A percentile compares a stretch with the other conserved stretches of the same genome.
These are phyloP conservation scores for Mesaphorura yosii DNA, from an alignment of 1,140 invertebrate species.

Conservation along the genomic window DNA sequence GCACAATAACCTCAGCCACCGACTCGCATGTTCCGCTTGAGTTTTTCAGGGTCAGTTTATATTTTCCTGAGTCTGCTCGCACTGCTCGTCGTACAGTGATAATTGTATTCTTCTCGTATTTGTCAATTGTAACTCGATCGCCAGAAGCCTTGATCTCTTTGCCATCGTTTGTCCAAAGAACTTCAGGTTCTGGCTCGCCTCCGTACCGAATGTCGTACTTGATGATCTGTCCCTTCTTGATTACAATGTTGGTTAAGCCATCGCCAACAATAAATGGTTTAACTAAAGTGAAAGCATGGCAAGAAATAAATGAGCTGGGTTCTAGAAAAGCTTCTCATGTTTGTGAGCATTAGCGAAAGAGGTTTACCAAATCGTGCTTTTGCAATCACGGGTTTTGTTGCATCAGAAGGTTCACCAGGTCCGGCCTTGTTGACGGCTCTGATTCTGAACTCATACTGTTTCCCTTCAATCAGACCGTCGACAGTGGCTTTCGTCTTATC, in stretches of 20 bases:
- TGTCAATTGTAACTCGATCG: slow-evolving; percentile 50
- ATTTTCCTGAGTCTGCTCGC: slow-evolving; percentile 78
- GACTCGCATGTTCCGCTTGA: slow-evolving; percentile 71
- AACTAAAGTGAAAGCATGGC: slow-evolving; percentile 44
- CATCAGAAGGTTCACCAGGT: slow-evolving; percentile 70
- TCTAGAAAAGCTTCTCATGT: too few species aligned
- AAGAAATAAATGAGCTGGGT: not conserved
- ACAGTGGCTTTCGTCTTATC: slow-evolving; percentile 64
- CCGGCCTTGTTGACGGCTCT: slow-evolving; percentile 92
- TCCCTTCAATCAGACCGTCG: slow-evolving; percentile 80
- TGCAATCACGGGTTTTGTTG: slow-evolving; percentile 87
- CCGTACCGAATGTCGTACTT: slow-evolving; percentile 88
- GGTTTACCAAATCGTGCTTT: slow-evolving; percentile 69
- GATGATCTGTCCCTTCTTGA: slow-evolving; percentile 88
- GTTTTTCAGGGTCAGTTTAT: slow-evolving; percentile 71
- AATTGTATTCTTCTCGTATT: slow-evolving; percentile 80
- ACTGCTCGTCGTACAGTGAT: slow-evolving; percentile 75
- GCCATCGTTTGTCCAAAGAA: slow-evolving; percentile 63
- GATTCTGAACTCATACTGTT: slow-evolving; percentile 89
- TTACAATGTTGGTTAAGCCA: slow-evolving; percentile 66
- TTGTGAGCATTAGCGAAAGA: not conserved
- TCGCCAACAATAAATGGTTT: slow-evolving; percentile 86
- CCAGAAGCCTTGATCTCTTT: slow-evolving; percentile 58
- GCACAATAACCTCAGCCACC: slow-evolving; percentile 70
- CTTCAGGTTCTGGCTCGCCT: slow-evolving; percentile 86